Evolutionary conservation across 2,113 vertebrate genomes (phyloP), one percentile per base, ranked within the genome.

Genomic region (Neodon shergylaensis): DNA sequence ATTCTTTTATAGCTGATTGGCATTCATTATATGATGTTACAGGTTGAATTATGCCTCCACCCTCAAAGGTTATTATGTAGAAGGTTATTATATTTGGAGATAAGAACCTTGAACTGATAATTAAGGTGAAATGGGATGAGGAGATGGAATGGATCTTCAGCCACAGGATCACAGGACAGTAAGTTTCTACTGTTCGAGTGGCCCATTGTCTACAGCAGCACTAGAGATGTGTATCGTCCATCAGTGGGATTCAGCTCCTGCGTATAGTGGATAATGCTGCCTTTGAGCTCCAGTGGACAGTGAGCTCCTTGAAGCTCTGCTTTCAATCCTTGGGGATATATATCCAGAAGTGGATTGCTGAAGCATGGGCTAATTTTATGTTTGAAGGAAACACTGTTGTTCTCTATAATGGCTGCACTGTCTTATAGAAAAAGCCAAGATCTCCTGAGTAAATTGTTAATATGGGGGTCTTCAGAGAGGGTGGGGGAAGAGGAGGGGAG

Each of bases 41-140:
- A 63, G 13, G 65, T 79, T 68, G 66, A 86, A 70, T 52, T 72
- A 12, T 68, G 26, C n/a, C 33, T 36, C 44, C 28, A 42, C 28
- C 3, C 7, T 28, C 2, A n/a, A 21, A 90, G 65, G 82, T 24
- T 88, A 6, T 3, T 31, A 61, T 61, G 26, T 21, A 78, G 47
- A 92, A 90, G 58, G n/a, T n/a, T n/a, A 76, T 19, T 94, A 0
- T 79, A 63, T 54, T 92, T 74, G 72, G 39, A 95, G 28, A 82
- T 7, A 24, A 21, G 21, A 22, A 42, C 7, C 33, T 76, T 82
- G 47, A 49, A 63, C 47, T 63, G 33, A 33, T 47, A 63, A 52
- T 85, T 33, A 66, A 39, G 22, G 10, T 81, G 44, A 91, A 82
- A n/a, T 72, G 76, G 63, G 36, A 7, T 54, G 12, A 44, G 49